Conservation (phyloP, 1,140 invertebrate genomes). For the Ganaspis sp. region DNA sequence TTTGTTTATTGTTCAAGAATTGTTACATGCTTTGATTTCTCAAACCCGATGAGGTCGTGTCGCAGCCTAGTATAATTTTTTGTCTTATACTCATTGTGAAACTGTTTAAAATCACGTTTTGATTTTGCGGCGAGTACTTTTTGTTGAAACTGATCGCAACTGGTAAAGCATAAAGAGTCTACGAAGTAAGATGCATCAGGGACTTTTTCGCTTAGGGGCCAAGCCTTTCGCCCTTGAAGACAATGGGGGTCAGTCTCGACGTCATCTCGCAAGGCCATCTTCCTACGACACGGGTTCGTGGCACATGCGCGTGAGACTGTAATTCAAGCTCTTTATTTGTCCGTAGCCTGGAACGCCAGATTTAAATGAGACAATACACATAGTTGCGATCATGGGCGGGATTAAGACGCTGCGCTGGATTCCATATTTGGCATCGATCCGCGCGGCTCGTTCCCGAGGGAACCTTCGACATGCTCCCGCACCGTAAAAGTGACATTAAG, state of each 20-base stretch:
- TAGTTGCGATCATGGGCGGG: slow-evolving; percentile 49
- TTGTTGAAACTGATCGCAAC: too few species aligned
- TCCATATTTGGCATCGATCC: slow-evolving; percentile 57
- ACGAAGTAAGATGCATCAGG: slow-evolving; percentile 66
- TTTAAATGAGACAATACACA: slow-evolving; percentile 66
- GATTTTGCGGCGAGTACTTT: too few species aligned
- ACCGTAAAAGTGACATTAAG: slow-evolving; percentile 17
- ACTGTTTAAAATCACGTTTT: too few species aligned
- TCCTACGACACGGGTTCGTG: slow-evolving; percentile 47
- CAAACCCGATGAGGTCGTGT: too few species aligned
- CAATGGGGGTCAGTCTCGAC: slow-evolving; percentile 64
- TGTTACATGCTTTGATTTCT: too few species aligned
- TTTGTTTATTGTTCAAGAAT: too few species aligned
- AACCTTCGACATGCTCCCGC: slow-evolving; percentile 17
- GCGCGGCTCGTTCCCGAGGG: slow-evolving; percentile 19
- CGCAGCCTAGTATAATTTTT: too few species aligned
- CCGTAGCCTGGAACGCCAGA: slow-evolving; percentile 24
- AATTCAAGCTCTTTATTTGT: slow-evolving; percentile 68
- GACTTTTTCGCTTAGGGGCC: slow-evolving; percentile 53
- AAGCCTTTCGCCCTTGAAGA: slow-evolving; percentile 64
- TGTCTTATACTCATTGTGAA: too few species aligned
- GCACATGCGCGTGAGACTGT: slow-evolving; percentile 50
- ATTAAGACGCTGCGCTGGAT: slow-evolving; percentile 52
- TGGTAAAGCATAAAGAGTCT: neutral
- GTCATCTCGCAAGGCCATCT: slow-evolving; percentile 72